phyloP scores from a whole-genome alignment of 2,113 vertebrate species.

The Rafetus swinhoei region DNA sequence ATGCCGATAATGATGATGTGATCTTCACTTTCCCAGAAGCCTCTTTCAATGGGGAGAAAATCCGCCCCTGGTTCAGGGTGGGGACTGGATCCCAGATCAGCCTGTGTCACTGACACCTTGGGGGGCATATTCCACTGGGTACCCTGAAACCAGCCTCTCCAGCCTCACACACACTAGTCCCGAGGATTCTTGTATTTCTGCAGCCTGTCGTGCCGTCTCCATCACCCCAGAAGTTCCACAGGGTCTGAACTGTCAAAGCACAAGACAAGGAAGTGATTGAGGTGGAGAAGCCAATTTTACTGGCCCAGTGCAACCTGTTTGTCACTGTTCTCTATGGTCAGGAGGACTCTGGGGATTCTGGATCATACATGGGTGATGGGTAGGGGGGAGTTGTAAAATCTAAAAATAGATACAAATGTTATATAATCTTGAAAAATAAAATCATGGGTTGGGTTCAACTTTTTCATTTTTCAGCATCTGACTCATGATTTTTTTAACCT shows the following conservation, averaged over 20 bases:
- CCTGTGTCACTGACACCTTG: too few relatives aligned
- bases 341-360: neutral
- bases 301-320: neutral
- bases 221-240: neutral
- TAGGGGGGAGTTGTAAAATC: too few relatives aligned
- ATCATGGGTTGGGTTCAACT: too few relatives aligned
- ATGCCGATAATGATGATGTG: constrained; percentile 9
- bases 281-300: neutral
- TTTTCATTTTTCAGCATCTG: too few relatives aligned
- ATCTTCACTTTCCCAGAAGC: constrained; percentile 36
- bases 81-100: accelerated
- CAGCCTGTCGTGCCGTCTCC: neutral
- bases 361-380: neutral
- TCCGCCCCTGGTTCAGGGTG: neutral
- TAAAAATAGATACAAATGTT: too few relatives aligned
- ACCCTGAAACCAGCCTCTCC: too few relatives aligned
- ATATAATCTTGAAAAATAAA: too few relatives aligned
- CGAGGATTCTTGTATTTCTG: too few relatives aligned
- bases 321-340: neutral
- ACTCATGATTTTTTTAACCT: too few relatives aligned
- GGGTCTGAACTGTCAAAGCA: neutral
- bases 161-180: too few relatives aligned
- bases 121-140: too few relatives aligned
- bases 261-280: neutral
- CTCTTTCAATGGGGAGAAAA: neutral